Evolutionary conservation across 2,888 invertebrate species (phyloP), one percentile per base, ranked within the genome.

Genomic region (Ceratothoa steindachneri): DNA sequence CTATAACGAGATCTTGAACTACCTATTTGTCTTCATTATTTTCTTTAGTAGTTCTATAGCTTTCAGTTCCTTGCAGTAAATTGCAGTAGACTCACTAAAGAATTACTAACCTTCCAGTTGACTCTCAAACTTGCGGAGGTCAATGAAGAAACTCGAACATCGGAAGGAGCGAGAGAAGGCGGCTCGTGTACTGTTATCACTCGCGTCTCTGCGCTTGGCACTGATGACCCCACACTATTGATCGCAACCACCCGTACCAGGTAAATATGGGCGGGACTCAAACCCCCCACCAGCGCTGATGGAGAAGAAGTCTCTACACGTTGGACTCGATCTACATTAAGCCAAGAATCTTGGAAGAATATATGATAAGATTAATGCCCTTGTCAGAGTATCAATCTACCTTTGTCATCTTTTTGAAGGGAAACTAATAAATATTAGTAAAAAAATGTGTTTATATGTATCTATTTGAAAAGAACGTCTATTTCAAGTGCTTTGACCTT

Each of bases 141-240:
- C 5, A 73, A 22, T 3, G 77, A 67, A 4, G 70, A 65, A 15
- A 71, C 71, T 1, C 77, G 55, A 29, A 77, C 77, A 41, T 73
- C 71, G 66, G 77, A 71, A 12, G 73, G 73, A 4, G 73, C 71
- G 5, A 68, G 27, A 3, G 77, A 73, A 22, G 77, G 77, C 7
- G 77, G 77, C 51, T 77, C 77, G 30, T 77, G 77, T 30, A 73
- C 77, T 1, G 77, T 77, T 22, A 73, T 60, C n/a, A 77, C 69
- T 22, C 71, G 27, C 15, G 71, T 71, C 69, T 77, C 73, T 0
- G 68, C 69, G 60, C 77, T 77, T 53, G 77, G 77, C 55, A 41
- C 68, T 2, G 77, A 77, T 12, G 77, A 31, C 30, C 77, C 77
- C 2, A 77, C 77, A 1, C 65, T 30, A 51, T 77, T 77, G 15